Evolutionary conservation across 2,888 invertebrate genomes (phyloP), one percentile per base, ranked within the genome.

Genomic region (Exephanes ischioxanthus): DNA sequence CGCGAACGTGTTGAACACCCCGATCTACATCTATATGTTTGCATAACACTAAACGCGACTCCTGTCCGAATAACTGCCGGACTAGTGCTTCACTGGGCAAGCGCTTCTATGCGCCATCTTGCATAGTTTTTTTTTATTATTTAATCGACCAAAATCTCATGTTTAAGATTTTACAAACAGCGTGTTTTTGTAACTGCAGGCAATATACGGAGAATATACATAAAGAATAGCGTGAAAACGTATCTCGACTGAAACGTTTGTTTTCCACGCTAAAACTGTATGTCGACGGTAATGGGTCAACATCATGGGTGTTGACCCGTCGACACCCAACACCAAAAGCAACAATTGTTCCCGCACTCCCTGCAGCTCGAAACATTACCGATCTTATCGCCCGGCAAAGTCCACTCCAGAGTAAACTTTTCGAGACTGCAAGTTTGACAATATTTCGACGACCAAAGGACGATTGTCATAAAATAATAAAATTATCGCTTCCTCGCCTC

Each of bases 51-150:
- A 70, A 81, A 81, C 75, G 68, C 41, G 33, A 75, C 51, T 70
- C 55, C 53, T 45, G 76, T 68, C 58, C 68, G 63, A 81, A 76
- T 76, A 81, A 76, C 70, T 41, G 63, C 53, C 58, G 73, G 33
- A 80, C 51, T 19, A 45, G 68, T 22, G 75, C 73, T 68, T 80
- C 22, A 73, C 73, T 58, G 73, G 68, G 67, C 68, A 53, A n/a
- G 53, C 67, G 58, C 55, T 51, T 68, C 30, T 45, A 16, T 26
- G 33, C 81, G 81, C 81, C 81, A 81, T 81, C 68, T 81, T 76
- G 61, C 45, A 51, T 16, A 58, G 41, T 22, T 76, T 76, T 53
- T 58, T 19, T 48, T 48, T 66, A 16, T 48, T 48, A 16, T 48
- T 16, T 33, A 16, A 37, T 33, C 26, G 5, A 55, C 55, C 14